Evolutionary conservation across 2,888 invertebrate species (phyloP), one percentile per base, ranked within the genome.

Genomic region (Heliconius ethilla): DNA sequence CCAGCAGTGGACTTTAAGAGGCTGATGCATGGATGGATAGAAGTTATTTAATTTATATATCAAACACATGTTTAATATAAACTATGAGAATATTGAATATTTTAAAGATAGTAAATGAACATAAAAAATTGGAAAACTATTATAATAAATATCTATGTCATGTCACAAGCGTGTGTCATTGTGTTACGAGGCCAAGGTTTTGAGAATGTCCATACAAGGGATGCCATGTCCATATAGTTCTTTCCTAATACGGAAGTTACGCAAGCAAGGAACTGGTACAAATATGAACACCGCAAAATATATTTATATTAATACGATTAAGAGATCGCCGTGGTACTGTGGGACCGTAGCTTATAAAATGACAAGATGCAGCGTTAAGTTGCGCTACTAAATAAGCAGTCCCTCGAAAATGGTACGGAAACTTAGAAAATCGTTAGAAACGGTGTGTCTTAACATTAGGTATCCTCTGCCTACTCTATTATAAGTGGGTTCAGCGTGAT

Each of bases 231-330:
- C 51, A 65, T 70, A 76, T 11, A 33, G 37, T 62, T 65, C 67
- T 70, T 33, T 45, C 83, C 86, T 85, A 86, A 88, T 89, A 89
- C 90, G 92, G 92, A 92, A 82, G 83, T 91, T 90, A 88, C 87
- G 87, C 83, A 89, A 91, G 83, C 84, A 82, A 89, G 88, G 90
- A 90, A 92, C 29, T 55, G 6, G n/a, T 70, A 55, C n/a, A 70
- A 55, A 70, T 70, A 51, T 0, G 37, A 67, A 11, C 3, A 11
- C 13, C 11, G 13, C 37, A 67, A 25, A 29, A 63, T 29, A 63
- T 18, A 15, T 25, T 18, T 63, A n/a, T 59, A 59, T 59, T 11
- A n/a, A 59, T 59, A 59, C 9, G n/a, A n/a, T 59, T 59, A n/a
- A 3, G 1, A 59, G n/a, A 22, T 9, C 55, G 55, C 22, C 55